Evolutionary conservation across 2,888 invertebrate species (phyloP).

Genomic region (Anthophora plumipes): DNA sequence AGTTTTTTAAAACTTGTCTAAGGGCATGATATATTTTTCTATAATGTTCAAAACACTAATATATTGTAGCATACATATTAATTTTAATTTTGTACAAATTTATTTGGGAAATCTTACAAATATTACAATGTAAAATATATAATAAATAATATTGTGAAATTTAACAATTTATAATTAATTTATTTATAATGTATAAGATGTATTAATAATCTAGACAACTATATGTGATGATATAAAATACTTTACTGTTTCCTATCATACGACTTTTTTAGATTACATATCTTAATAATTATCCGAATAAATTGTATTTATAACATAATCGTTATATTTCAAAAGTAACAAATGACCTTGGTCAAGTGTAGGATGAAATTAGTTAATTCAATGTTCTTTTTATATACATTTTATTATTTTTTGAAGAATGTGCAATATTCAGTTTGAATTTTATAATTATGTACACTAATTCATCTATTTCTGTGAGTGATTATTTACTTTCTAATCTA

Average conservation of each 20-base stretch:
- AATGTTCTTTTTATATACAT: background rate
- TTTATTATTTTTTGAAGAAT: too few species aligned
- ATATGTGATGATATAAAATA: background rate
- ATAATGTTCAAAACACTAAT: too few species aligned
- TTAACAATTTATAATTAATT: too few species aligned
- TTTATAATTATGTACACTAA: background rate
- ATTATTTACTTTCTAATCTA: conserved; percentile 34
- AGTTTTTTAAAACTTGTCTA: too few species aligned
- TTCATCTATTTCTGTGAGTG: background rate
- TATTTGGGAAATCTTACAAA: too few species aligned
- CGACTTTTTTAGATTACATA: background rate
- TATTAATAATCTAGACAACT: too few species aligned
- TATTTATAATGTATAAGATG: too few species aligned
- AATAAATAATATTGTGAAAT: too few species aligned
- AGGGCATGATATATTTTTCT: too few species aligned
- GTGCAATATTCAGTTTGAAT: background rate
- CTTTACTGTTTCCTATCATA: background rate
- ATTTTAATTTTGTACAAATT: too few species aligned
- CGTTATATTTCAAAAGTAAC: conserved; percentile 9
- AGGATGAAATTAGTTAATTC: background rate
- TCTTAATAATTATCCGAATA: background rate
- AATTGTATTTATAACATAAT: conserved; percentile 1
- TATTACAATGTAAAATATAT: too few species aligned
- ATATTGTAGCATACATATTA: too few species aligned
- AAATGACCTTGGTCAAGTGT: conserved; percentile 28